These are phyloP conservation scores for Temnothorax ravouxi DNA, from an alignment of 2,888 invertebrate species.

Conservation along the genomic window DNA sequence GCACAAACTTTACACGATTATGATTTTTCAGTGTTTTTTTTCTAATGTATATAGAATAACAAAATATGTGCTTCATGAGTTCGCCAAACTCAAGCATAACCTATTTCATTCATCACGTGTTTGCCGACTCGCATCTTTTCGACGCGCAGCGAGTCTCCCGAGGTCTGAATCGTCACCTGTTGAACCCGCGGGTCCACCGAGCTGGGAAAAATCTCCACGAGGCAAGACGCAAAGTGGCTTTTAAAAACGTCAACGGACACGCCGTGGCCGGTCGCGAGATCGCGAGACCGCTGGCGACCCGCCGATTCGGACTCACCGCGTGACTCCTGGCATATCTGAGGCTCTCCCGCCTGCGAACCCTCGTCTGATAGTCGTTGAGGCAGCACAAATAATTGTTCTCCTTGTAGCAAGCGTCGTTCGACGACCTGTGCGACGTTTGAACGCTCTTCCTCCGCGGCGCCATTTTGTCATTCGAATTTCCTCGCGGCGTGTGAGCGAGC, in stretches of 20 bases:
- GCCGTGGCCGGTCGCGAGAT: neutral
- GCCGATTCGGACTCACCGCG: slow-evolving; percentile 74
- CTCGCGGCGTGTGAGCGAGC: neutral
- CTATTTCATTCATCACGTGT: neutral
- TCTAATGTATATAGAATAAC: too few relatives aligned
- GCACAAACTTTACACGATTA: too few relatives aligned
- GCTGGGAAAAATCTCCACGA: neutral
- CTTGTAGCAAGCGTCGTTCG: slow-evolving; percentile 73
- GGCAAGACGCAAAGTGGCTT: neutral
- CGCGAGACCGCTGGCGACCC: neutral
- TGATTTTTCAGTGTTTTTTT: neutral
- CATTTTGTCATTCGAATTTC: slow-evolving; percentile 74
- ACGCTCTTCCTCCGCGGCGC: slow-evolving; percentile 81
- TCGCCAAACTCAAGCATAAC: neutral
- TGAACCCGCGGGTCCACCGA: neutral
- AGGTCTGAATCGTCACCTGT: neutral
- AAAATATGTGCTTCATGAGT: neutral
- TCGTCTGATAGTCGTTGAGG: slow-evolving; percentile 80
- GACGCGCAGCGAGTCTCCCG: neutral
- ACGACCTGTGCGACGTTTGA: slow-evolving; percentile 67
- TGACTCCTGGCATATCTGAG: slow-evolving; percentile 75
- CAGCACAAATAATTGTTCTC: slow-evolving; percentile 82
- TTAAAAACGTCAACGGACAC: slow-evolving; percentile 20
- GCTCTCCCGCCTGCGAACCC: slow-evolving; percentile 80
- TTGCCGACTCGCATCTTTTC: neutral